Evolutionary conservation across 1,140 invertebrate genomes (phyloP), one percentile per base, ranked within the genome.

Genomic region (Drosophila quadrilineata): DNA sequence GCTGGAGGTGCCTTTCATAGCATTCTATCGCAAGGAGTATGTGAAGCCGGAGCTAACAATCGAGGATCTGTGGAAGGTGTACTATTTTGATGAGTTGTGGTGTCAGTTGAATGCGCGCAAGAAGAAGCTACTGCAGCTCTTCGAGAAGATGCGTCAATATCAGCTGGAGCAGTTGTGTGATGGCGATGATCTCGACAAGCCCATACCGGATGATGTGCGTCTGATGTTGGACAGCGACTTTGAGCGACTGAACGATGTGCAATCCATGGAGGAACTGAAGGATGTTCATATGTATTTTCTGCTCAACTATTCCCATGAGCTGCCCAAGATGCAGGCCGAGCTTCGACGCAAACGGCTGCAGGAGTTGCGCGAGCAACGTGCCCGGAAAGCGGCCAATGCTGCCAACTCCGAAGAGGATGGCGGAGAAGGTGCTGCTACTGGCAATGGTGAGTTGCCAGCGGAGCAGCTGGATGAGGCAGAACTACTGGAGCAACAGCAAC

Each of bases 21-120:
- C 98, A 0, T 99, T 99, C 89, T 99, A 99, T 85, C 93, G 98
- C 17, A 99, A 99, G 90, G 99, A 99, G 89, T 98, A 99, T 87
- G 96, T 99, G 0, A 94, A 97, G 75, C 97, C 97, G 0, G 97
- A 99, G 75, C 89, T 99, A 6, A 97, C 95, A 54, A 97, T 99
- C 14, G 97, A 97, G 80, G 98, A 99, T 89, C 90, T 99, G 1
- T 99, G 98, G 98, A 97, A 96, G 88, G 95, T 99, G 1, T 99
- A 98, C 89, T 95, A 97, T 75, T 98, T 93, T 89, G 98, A 99
- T 91, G 97, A 96, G 29, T 98, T 95, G 92, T 99, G 98, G 97
- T 99, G 97, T 88, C 96, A 98, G 88, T 89, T 99, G 22, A 93
- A 94, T 67, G 93, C 93, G n/a, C 92, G 98, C 0, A 99, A 98